A percentile compares a stretch with the other conserved stretches of the same genome.
Evolutionary conservation across 2,113 vertebrate species (phyloP).

Genomic region (Hippoglossus stenolepis): DNA sequence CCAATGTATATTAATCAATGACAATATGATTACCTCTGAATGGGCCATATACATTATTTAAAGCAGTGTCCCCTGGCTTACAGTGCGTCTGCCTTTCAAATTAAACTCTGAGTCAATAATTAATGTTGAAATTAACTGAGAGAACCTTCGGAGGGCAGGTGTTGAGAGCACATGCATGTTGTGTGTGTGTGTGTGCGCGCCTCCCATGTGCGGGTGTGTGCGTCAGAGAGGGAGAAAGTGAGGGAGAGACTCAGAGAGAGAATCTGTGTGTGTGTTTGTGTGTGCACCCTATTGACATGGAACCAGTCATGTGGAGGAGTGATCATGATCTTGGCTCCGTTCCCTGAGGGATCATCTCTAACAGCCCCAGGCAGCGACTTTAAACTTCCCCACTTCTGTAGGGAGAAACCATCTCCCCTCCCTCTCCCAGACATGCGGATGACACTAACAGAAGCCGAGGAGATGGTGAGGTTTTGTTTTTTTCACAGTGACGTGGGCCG

Average conservation of each 20-base stretch:
- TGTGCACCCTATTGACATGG: slow-evolving; percentile 63
- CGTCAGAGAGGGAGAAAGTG: neutral
- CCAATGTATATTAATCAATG: slow-evolving; percentile 95
- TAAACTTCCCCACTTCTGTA: slow-evolving; percentile 54
- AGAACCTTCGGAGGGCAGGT: slow-evolving; percentile 76
- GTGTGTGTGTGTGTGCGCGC: slow-evolving; percentile 27
- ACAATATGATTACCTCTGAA: slow-evolving; percentile 93
- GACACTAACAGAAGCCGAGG: slow-evolving; percentile 29
- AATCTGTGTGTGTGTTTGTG: slow-evolving; percentile 13
- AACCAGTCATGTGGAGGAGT: slow-evolving; percentile 62
- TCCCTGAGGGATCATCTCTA: slow-evolving; percentile 56
- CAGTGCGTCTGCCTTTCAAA: slow-evolving; percentile 83
- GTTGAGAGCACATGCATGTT: slow-evolving; percentile 64
- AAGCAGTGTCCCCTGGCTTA: slow-evolving; percentile 80
- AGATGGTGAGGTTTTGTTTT: slow-evolving; percentile 59
- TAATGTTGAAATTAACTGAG: slow-evolving; percentile 82
- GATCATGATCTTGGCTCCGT: slow-evolving; percentile 68
- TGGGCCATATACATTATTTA: slow-evolving; percentile 84
- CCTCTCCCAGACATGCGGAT: slow-evolving; percentile 38
- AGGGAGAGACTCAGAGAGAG: neutral
- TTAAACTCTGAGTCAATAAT: slow-evolving; percentile 85
- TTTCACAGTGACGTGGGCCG: slow-evolving; percentile 53
- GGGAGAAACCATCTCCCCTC: slow-evolving; percentile 26
- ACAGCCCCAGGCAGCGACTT: slow-evolving; percentile 44
- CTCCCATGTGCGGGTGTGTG: slow-evolving; percentile 9